A percentile compares a stretch with the other conserved stretches of the same genome.
Conservation (phyloP, 2,113 vertebrate genomes). For the Myanophis thanlyinensis region DNA sequence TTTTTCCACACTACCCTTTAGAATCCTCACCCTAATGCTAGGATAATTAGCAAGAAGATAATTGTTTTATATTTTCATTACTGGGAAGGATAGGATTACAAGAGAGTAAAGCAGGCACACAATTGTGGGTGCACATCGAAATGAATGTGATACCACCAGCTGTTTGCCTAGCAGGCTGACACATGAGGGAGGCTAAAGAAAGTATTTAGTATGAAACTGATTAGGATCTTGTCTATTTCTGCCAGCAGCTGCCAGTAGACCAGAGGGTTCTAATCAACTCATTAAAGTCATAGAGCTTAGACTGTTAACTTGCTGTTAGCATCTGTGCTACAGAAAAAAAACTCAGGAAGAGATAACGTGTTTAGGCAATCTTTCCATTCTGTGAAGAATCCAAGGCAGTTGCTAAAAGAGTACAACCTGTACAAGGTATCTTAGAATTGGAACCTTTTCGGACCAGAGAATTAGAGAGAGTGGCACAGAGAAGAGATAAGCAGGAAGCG, state of each 20-base stretch:
- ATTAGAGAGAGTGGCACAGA: background rate
- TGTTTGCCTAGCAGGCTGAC: background rate
- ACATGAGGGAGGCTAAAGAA: background rate
- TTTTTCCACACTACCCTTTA: background rate
- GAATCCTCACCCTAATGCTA: no score
- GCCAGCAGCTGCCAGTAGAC: background rate
- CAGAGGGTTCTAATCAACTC: background rate
- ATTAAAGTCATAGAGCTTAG: background rate
- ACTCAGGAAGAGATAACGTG: background rate
- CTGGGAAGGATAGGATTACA: background rate
- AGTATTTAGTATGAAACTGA: background rate
- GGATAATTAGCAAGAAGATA: background rate
- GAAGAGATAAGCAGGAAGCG: background rate
- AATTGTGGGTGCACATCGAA: background rate
- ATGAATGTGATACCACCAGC: background rate
- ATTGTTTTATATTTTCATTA: background rate
- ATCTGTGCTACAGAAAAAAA: background rate
- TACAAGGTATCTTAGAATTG: background rate
- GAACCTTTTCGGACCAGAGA: background rate
- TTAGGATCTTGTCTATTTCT: background rate
- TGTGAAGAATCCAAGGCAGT: background rate
- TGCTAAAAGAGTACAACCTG: background rate
- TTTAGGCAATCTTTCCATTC: background rate
- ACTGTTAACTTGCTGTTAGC: background rate
- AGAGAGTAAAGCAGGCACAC: background rate